These are phyloP conservation scores for Glyptemys insculpta DNA, from an alignment of 2,797 vertebrate genomes.

Conservation along the genomic window DNA sequence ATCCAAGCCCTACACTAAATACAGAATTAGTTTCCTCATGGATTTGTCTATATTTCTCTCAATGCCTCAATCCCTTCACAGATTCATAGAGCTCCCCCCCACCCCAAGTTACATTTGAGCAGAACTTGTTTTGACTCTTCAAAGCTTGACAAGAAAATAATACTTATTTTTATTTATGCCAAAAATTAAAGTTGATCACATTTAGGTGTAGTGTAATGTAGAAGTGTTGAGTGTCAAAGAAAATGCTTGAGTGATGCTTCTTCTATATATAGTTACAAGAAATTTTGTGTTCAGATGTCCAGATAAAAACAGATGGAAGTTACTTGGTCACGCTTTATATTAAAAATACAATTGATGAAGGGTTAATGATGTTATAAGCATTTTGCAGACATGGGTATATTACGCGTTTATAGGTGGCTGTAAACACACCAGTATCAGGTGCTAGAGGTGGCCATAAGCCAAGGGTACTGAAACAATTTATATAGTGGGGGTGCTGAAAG, in stretches of 20 bases:
- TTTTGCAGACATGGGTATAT: background rate
- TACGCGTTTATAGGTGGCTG: background rate
- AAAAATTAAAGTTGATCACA: background rate
- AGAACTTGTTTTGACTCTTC: background rate
- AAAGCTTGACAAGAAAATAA: background rate
- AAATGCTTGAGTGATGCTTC: slow-evolving; percentile 38
- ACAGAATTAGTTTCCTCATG: background rate
- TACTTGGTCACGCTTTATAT: background rate
- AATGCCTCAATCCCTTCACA: background rate
- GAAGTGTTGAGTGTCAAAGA: slow-evolving; percentile 45
- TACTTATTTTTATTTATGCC: slow-evolving; percentile 24
- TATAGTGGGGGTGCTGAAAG: too few species aligned
- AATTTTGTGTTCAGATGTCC: background rate
- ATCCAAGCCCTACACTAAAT: background rate
- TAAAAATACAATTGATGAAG: background rate
- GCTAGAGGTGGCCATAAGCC: background rate
- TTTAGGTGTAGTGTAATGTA: slow-evolving; percentile 29
- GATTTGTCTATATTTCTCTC: background rate
- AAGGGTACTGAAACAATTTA: too few species aligned
- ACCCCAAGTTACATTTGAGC: background rate
- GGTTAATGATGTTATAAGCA: background rate
- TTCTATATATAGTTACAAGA: background rate
- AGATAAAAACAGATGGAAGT: background rate
- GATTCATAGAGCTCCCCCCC: background rate
- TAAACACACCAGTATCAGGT: background rate